These are phyloP conservation scores for Nautilus pompilius DNA, from an alignment of 1,140 invertebrate genomes.

Conservation along the genomic window DNA sequence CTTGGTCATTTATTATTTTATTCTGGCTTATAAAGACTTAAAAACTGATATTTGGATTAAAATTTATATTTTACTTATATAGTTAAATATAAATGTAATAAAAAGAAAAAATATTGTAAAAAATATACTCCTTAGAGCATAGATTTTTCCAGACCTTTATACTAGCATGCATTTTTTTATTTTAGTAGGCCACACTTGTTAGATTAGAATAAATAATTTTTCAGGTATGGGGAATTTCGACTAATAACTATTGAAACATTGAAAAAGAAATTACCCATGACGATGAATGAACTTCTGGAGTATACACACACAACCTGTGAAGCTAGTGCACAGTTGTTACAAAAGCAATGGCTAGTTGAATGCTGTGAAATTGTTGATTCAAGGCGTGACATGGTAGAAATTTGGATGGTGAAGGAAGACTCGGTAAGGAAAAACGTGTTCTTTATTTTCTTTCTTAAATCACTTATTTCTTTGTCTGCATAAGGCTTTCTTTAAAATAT, in stretches of 20 bases:
- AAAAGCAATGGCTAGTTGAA: slow-evolving; percentile 63
- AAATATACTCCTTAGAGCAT: too few species aligned
- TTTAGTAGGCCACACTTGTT: too few species aligned
- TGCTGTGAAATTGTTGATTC: slow-evolving; percentile 70
- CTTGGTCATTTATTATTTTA: too few species aligned
- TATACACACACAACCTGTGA: slow-evolving; percentile 40
- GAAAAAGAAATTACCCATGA: slow-evolving; percentile 43
- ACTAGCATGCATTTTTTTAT: too few species aligned
- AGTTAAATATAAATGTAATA: too few species aligned
- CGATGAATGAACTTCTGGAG: slow-evolving; percentile 43
- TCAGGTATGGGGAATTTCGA: slow-evolving; percentile 44
- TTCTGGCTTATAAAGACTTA: too few species aligned
- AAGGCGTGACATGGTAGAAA: slow-evolving; percentile 64
- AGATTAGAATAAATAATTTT: too few species aligned
- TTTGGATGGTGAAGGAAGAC: slow-evolving; percentile 62
- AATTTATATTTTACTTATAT: too few species aligned
- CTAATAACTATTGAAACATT: slow-evolving; percentile 46
- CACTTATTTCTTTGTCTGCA: background rate
- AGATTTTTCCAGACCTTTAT: too few species aligned
- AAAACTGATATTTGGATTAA: too few species aligned
- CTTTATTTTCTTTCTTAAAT: background rate
- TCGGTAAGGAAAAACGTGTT: background rate
- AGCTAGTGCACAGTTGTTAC: slow-evolving; percentile 22
- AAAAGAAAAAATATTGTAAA: too few species aligned
- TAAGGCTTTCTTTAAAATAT: background rate